Evolutionary conservation across 2,888 invertebrate species (phyloP), one percentile per base, ranked within the genome.

Genomic region (Synanthedon andrenaeformis): DNA sequence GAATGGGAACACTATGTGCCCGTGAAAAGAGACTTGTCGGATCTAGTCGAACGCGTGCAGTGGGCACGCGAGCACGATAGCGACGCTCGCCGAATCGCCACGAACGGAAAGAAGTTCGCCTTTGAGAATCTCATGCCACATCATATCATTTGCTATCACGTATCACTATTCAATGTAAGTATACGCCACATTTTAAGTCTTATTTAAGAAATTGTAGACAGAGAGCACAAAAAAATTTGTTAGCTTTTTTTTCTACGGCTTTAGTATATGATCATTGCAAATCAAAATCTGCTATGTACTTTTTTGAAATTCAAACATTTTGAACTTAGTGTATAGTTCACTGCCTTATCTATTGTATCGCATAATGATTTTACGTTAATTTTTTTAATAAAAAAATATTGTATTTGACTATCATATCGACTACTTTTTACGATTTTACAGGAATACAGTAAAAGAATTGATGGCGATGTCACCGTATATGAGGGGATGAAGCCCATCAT

Each of bases 71-170:
- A 90, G 6, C 89, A 96, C 74, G 96, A 96, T 64, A 79, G 85
- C 1, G 82, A 91, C 67, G 94, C 92, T 2, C 76, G 84, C 58
- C 74, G 82, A 64, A 95, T 96, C 60, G 90, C 93, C 0, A 74
- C 77, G 60, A 90, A 90, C 62, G 94, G 92, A 13, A 89, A 90
- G 59, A 76, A 89, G 59, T 97, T 93, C 85, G 93, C 93, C 1
- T 90, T 92, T 61, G 89, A 94, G 51, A 89, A 96, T 79, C 88
- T 98, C 55, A 79, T 96, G 70, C 96, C 98, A 0, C 91, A 92
- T 59, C 89, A 97, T 74, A 90, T 98, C 51, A 92, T 94, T 73
- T 98, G 98, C 73, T 98, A 98, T 73, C 94, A 98, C 79, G 91
- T 92, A 52, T 84, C 91, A 53, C 63, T 87, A 54, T 79, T 86